Conservation (phyloP, 1,140 invertebrate genomes). For the Scaptomyza montana region DNA sequence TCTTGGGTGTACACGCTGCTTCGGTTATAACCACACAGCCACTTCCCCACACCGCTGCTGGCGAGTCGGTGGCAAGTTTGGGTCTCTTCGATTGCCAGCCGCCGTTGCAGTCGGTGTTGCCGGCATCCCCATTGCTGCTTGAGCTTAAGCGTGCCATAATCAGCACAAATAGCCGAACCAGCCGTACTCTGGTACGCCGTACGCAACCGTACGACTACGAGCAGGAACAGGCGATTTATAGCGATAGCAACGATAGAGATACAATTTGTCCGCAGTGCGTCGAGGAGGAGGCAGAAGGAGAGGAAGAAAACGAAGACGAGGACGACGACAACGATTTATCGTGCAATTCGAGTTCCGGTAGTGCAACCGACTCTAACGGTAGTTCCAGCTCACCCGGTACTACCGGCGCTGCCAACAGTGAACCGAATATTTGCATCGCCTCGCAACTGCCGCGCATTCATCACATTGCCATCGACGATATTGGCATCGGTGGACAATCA, state of each 20-base stretch:
- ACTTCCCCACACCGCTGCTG: conserved; percentile 31
- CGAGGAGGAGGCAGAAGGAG: conserved; percentile 34
- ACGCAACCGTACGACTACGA: conserved; percentile 21
- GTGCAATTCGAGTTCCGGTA: conserved; percentile 5
- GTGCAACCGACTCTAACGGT: not conserved
- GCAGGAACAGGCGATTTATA: conserved; percentile 17
- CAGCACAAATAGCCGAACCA: conserved; percentile 33
- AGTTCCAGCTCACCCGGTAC: not conserved
- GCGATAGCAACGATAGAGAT: conserved; percentile 20
- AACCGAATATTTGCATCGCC: conserved; percentile 64
- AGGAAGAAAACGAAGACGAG: conserved; percentile 28
- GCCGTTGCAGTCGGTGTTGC: conserved; percentile 38
- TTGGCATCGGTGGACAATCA: conserved; percentile 47
- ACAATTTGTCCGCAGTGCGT: conserved; percentile 53
- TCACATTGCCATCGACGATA: conserved; percentile 74
- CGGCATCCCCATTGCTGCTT: conserved; percentile 56
- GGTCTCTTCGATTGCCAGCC: conserved; percentile 65
- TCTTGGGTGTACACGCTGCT: conserved; percentile 48
- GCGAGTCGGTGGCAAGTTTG: conserved; percentile 47
- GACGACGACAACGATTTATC: conserved; percentile 17
- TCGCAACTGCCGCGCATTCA: conserved; percentile 61
- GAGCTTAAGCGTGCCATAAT: conserved; percentile 77
- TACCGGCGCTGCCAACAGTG: conserved; percentile 59
- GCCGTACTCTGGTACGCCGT: not conserved
- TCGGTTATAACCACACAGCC: conserved; percentile 76